These are phyloP conservation scores for Campoletis raptor DNA, from an alignment of 2,888 invertebrate species.

Conservation along the genomic window DNA sequence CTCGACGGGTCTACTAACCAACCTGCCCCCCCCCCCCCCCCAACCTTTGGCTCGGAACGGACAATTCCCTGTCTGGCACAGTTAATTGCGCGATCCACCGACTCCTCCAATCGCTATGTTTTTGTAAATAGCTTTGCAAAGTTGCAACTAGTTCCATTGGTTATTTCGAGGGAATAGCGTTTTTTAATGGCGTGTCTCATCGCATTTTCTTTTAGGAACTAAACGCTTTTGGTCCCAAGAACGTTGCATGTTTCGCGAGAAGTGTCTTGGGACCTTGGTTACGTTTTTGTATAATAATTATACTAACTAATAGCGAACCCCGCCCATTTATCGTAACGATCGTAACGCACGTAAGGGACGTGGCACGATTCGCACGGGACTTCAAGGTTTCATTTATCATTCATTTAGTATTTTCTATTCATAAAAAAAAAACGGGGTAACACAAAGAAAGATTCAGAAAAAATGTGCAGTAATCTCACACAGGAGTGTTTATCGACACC, in stretches of 20 bases:
- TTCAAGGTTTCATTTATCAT: slow-evolving; percentile 3
- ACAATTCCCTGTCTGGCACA: slow-evolving; percentile 6
- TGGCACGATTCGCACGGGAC: neutral
- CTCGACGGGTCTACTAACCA: neutral
- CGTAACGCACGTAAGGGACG: neutral
- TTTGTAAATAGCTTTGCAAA: neutral
- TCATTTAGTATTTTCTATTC: neutral
- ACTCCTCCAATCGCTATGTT: neutral
- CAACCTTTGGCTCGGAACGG: neutral
- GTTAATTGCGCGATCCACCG: neutral
- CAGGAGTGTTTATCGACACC: neutral
- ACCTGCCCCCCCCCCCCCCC: no score
- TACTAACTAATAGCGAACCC: slow-evolving; percentile 2
- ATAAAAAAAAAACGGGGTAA: neutral
- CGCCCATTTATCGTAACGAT: neutral
- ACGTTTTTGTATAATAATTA: neutral
- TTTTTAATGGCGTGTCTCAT: no score
- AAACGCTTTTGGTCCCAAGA: no score
- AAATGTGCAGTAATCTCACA: no score
- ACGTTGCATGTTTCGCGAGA: no score
- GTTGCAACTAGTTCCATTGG: neutral
- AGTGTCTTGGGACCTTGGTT: neutral
- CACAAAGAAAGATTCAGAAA: no score
- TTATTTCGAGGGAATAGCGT: no score
- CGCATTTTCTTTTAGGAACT: no score